Evolutionary conservation across 1,140 invertebrate species (phyloP).

Genomic region (Neelides sp.): DNA sequence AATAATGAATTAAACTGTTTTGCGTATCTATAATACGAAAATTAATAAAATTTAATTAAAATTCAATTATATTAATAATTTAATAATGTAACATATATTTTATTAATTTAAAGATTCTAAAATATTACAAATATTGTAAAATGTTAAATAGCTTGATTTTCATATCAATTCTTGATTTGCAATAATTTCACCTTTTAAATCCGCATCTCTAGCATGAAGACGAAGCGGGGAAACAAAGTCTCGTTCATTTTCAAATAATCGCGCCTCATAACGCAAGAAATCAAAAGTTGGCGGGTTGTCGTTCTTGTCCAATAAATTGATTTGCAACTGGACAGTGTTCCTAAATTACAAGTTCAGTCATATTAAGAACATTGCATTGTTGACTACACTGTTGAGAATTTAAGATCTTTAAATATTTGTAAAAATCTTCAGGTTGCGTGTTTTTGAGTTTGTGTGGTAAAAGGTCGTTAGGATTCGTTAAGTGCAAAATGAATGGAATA

Average conservation of each 20-base stretch:
- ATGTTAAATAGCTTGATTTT: too few relatives aligned
- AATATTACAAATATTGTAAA: too few relatives aligned
- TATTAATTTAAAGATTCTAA: not conserved
- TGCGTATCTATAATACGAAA: slow-evolving; percentile 48
- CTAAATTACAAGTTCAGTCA: not conserved
- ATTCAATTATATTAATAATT: slow-evolving; percentile 1
- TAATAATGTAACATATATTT: not conserved
- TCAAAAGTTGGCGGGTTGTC: slow-evolving; percentile 11
- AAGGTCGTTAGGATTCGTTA: too few relatives aligned
- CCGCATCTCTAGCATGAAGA: slow-evolving; percentile 69
- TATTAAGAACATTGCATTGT: too few relatives aligned
- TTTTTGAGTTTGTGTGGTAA: too few relatives aligned
- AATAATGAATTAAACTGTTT: slow-evolving; percentile 71
- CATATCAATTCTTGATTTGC: not conserved
- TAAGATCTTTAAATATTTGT: too few relatives aligned
- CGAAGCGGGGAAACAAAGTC: slow-evolving; percentile 62
- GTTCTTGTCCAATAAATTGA: slow-evolving; percentile 19
- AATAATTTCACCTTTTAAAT: slow-evolving; percentile 55
- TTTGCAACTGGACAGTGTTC: slow-evolving; percentile 8
- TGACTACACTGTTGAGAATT: too few relatives aligned
- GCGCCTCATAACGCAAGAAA: slow-evolving; percentile 57
- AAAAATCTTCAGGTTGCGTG: too few relatives aligned
- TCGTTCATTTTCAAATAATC: slow-evolving; percentile 63
- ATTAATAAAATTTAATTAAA: too few relatives aligned
- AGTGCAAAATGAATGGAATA: too few relatives aligned